Conservation (phyloP, 2,888 invertebrate genomes). For the Eupelmus urozonus region DNA sequence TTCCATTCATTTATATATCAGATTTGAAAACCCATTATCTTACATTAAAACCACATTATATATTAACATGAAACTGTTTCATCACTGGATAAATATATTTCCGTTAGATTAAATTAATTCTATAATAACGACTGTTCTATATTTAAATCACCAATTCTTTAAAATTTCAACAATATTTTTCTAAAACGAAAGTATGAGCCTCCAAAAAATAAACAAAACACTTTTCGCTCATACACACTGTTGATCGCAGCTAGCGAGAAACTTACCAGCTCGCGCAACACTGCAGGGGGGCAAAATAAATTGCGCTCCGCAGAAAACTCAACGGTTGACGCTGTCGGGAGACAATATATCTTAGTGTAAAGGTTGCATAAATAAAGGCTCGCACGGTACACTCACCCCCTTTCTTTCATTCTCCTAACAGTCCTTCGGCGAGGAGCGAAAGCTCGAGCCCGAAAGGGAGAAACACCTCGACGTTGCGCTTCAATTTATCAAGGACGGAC, state of each 20-base stretch:
- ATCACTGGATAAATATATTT: too few species aligned
- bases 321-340: conserved; percentile 63
- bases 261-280: not conserved
- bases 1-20: too few species aligned
- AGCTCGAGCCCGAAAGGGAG: not conserved
- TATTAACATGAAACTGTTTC: too few species aligned
- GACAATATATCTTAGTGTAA: conserved; percentile 66
- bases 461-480: conserved; percentile 50
- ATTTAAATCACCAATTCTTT: too few species aligned
- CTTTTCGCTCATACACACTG: not conserved
- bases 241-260: not conserved
- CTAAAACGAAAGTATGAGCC: too few species aligned
- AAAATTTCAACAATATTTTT: too few species aligned
- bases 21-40: too few species aligned
- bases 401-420: not conserved
- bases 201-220: not conserved
- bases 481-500: conserved; percentile 64
- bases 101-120: too few species aligned
- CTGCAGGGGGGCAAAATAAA: conserved; percentile 20
- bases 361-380: conserved; percentile 66
- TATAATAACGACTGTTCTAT: too few species aligned
- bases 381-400: conserved; percentile 12
- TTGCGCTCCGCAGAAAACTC: conserved; percentile 28
- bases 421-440: too few species aligned
- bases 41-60: too few species aligned